phyloP scores from a whole-genome alignment of 2,113 vertebrate species.

The Apus apus region DNA sequence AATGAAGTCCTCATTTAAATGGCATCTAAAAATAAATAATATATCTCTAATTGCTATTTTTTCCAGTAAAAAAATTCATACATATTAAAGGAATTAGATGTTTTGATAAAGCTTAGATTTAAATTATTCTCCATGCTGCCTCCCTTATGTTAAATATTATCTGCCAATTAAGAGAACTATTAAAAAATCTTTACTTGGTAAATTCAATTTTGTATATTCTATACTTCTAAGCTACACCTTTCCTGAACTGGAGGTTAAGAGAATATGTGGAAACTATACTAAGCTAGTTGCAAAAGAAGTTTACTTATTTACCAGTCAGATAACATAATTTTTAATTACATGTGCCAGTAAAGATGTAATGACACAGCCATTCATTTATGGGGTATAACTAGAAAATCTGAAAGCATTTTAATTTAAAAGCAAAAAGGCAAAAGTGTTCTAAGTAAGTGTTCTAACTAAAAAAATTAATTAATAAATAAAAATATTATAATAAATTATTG shows the following conservation, averaged over 20 bases:
- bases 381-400: neutral
- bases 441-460: neutral
- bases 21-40: neutral
- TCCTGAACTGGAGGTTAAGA: neutral
- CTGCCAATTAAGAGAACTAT: neutral
- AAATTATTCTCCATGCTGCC: neutral
- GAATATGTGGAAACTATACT: neutral
- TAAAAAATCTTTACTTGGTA: neutral
- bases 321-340: neutral
- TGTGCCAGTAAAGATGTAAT: neutral
- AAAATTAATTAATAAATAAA: neutral
- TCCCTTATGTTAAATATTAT: neutral
- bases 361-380: neutral
- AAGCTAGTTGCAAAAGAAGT: neutral
- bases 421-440: neutral
- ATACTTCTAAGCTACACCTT: neutral
- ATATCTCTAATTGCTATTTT: neutral
- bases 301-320: neutral
- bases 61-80: neutral
- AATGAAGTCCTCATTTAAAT: neutral
- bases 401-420: neutral
- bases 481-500: neutral
- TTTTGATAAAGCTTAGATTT: neutral
- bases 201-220: neutral
- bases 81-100: neutral